Evolutionary conservation across 1,140 invertebrate species (phyloP).

Genomic region (Diabrotica undecimpunctata): DNA sequence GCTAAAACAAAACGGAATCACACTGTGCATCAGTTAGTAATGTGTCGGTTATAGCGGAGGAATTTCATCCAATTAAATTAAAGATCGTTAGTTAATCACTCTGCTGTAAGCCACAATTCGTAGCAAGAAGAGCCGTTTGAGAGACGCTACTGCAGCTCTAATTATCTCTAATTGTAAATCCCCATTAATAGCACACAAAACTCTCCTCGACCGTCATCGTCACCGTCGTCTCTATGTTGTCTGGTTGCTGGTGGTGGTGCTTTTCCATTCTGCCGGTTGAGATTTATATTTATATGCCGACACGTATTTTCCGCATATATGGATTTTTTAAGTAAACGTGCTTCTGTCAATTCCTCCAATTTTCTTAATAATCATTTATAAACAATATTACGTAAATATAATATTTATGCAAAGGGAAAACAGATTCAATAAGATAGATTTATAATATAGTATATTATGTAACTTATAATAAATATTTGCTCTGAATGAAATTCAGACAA

Average conservation of each 20-base stretch:
- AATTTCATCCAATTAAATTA: slow-evolving; percentile 32
- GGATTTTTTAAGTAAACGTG: slow-evolving; percentile 12
- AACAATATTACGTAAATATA: too few species aligned
- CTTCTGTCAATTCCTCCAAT: not conserved
- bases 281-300: not conserved
- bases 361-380: not conserved
- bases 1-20: too few species aligned
- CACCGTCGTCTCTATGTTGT: slow-evolving; percentile 18
- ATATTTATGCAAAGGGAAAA: too few species aligned
- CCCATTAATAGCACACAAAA: slow-evolving; percentile 28
- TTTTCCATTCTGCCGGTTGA: not conserved
- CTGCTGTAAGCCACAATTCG: slow-evolving; percentile 26
- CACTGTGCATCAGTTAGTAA: not conserved
- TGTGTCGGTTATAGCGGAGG: not conserved
- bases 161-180: slow-evolving; percentile 42
- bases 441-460: too few species aligned
- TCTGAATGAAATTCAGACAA: too few species aligned
- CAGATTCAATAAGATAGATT: too few species aligned
- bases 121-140: slow-evolving; percentile 23
- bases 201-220: slow-evolving; percentile 6
- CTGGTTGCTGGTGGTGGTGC: not conserved
- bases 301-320: slow-evolving; percentile 15
- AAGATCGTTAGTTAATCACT: slow-evolving; percentile 41
- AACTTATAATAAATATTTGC: too few species aligned
- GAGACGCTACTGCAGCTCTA: slow-evolving; percentile 38